These are phyloP conservation scores for Panopea generosa DNA, from an alignment of 2,888 invertebrate genomes.

Conservation along the genomic window DNA sequence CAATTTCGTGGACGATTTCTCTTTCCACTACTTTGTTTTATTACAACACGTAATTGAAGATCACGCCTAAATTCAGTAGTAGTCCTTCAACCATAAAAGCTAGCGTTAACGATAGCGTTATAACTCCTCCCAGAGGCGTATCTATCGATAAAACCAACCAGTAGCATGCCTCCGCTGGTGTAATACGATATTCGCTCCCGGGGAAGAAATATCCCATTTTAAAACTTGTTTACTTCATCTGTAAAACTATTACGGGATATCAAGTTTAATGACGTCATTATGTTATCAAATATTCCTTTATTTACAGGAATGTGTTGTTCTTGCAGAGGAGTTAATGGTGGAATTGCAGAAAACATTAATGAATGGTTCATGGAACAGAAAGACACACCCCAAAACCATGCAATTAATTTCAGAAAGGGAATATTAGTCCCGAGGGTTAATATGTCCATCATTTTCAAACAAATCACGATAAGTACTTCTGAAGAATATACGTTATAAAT, in stretches of 20 bases:
- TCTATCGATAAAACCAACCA: constrained; percentile 12
- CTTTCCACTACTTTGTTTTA: constrained; percentile 68
- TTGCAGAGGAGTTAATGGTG: neutral
- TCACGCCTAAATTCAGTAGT: constrained; percentile 61
- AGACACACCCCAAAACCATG: too few species aligned
- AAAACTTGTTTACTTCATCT: too few species aligned
- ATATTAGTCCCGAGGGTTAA: too few species aligned
- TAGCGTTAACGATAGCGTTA: constrained; percentile 29
- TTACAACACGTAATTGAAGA: constrained; percentile 61
- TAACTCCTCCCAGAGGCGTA: constrained; percentile 44
- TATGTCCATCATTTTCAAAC: too few species aligned
- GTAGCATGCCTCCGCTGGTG: constrained; percentile 24
- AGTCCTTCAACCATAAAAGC: constrained; percentile 62
- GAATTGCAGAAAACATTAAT: too few species aligned
- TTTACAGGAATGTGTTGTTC: constrained; percentile 6
- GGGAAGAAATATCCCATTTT: neutral
- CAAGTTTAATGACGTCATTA: neutral
- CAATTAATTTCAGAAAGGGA: too few species aligned
- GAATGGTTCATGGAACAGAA: too few species aligned
- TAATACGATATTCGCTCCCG: constrained; percentile 43
- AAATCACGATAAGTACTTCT: too few species aligned
- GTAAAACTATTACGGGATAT: neutral
- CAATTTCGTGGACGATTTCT: constrained; percentile 67
- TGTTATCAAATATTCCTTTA: neutral
- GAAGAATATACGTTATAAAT: too few species aligned